A percentile compares a stretch with the other conserved stretches of the same genome.
phyloP scores from a whole-genome alignment of 2,113 vertebrate genomes.

The Bujurquina vittata region DNA sequence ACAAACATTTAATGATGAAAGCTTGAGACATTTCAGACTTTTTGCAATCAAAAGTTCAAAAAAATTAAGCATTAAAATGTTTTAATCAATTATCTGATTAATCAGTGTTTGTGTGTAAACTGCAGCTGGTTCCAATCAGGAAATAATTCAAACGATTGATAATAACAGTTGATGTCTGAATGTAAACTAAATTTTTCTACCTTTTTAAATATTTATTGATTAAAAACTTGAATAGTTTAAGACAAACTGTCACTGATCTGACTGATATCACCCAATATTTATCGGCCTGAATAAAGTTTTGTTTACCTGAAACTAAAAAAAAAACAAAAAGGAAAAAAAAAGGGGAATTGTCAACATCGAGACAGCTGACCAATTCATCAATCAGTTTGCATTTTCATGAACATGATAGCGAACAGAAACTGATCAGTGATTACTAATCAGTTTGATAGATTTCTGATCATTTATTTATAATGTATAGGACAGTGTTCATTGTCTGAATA shows the following conservation, averaged over 20 bases:
- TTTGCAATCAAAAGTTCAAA: neutral
- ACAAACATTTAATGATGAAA: neutral
- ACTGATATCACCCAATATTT: neutral
- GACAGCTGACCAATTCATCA: neutral
- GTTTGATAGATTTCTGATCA: neutral
- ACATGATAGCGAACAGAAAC: too few relatives aligned
- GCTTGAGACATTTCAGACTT: neutral
- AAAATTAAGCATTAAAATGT: neutral
- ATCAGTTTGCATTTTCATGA: neutral
- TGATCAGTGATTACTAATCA: neutral
- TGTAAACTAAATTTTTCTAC: neutral
- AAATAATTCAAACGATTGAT: neutral
- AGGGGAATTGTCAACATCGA: neutral
- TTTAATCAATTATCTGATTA: neutral
- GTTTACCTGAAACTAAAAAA: neutral
- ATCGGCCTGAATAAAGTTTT: neutral
- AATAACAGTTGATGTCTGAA: neutral
- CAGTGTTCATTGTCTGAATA: neutral
- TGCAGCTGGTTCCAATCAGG: neutral
- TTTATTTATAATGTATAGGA: neutral
- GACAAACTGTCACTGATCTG: neutral
- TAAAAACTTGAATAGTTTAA: neutral
- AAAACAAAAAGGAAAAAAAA: accelerated
- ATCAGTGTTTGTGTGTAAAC: neutral
- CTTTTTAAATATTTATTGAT: neutral